Percentiles rank a stretch among this genome's conserved stretches.
Evolutionary conservation across 1,140 invertebrate species (phyloP).

Genomic region (Scaptomyza montana): DNA sequence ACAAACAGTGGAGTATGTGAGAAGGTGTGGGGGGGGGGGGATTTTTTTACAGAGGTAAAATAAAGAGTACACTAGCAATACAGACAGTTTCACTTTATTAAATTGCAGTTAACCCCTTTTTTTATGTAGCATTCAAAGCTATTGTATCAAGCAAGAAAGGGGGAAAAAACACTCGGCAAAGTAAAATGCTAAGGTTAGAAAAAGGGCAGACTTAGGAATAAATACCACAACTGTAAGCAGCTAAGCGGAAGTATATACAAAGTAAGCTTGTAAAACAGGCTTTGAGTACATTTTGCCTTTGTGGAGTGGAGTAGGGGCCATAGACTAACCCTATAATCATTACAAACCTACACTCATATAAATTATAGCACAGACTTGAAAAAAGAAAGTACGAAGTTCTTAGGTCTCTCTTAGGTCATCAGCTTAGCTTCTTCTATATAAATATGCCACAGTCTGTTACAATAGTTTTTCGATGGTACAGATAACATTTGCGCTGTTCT

Average conservation of each 20-base stretch:
- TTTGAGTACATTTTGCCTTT: background rate
- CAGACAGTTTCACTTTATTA: constrained; percentile 40
- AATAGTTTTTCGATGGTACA: too few relatives aligned
- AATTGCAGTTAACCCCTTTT: constrained; percentile 23
- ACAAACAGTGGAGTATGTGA: background rate
- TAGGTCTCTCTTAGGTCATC: too few relatives aligned
- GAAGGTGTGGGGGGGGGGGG: background rate
- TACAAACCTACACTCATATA: background rate
- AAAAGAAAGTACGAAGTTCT: too few relatives aligned
- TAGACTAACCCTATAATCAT: background rate
- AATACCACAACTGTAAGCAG: background rate
- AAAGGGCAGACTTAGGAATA: background rate
- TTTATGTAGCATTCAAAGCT: constrained; percentile 9
- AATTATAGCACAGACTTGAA: background rate
- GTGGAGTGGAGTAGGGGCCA: background rate
- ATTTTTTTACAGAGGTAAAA: constrained; percentile 25
- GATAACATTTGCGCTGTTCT: too few relatives aligned
- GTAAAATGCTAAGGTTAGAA: background rate
- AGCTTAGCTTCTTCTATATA: background rate
- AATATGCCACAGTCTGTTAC: constrained; percentile 1
- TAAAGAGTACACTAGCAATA: constrained; percentile 1
- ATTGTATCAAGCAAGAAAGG: background rate
- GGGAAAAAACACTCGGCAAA: background rate
- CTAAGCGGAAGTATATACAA: background rate
- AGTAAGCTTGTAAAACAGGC: background rate